A percentile compares a stretch with the other conserved stretches of the same genome.
phyloP scores from a whole-genome alignment of 1,140 invertebrate genomes.

The Caenorhabditis elegans region WBcel235 BX284606.5:9059501-9060000 shows the following conservation, averaged over 20 bases:
- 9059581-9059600: constrained; percentile 60
- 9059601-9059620: constrained; percentile 65
- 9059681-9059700: constrained; percentile 58
- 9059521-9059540: constrained; percentile 60
- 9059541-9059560: constrained; percentile 65
- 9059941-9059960: constrained; percentile 58
- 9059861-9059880: constrained; percentile 61
- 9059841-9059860: constrained; percentile 53
- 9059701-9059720: too few relatives aligned
- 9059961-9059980: constrained; percentile 10
- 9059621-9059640: constrained; percentile 64
- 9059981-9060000: not conserved
- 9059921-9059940: constrained; percentile 54
- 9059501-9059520: constrained; percentile 61
- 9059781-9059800: too few relatives aligned
- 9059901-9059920: constrained; percentile 53
- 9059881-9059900: constrained; percentile 65
- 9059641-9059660: constrained; percentile 62
- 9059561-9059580: constrained; percentile 64
- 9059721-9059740: too few relatives aligned
- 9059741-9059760: too few relatives aligned
- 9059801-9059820: too few relatives aligned
- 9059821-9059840: constrained; percentile 21
- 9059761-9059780: too few relatives aligned
- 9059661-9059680: constrained; percentile 62